phyloP scores from a whole-genome alignment of 2,113 vertebrate species.

The Paedocypris sp. region DNA sequence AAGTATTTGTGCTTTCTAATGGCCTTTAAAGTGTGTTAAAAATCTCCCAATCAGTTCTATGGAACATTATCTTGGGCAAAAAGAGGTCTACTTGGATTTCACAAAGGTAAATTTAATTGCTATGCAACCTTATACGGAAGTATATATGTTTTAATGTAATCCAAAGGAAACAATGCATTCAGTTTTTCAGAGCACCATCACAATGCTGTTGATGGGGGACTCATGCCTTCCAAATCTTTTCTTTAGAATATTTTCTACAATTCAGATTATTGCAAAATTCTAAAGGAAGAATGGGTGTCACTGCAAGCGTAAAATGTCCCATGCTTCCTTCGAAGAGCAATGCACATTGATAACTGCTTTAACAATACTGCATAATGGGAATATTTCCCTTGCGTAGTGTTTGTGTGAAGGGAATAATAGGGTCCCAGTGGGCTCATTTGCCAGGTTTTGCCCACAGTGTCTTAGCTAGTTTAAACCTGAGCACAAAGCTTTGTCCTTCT shows the following conservation, averaged over 20 bases:
- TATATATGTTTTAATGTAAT: too few relatives aligned
- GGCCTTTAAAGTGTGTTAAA: not conserved
- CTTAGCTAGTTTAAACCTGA: slow-evolving; percentile 4
- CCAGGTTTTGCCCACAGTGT: slow-evolving; percentile 8
- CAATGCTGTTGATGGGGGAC: too few relatives aligned
- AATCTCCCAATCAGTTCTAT: not conserved
- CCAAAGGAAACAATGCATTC: too few relatives aligned
- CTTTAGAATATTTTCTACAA: not conserved
- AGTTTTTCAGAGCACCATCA: too few relatives aligned
- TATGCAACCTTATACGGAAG: too few relatives aligned
- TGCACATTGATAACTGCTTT: slow-evolving; percentile 9
- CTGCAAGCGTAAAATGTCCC: slow-evolving; percentile 2
- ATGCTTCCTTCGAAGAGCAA: not conserved
- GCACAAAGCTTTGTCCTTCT: not conserved
- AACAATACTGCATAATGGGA: slow-evolving; percentile 8
- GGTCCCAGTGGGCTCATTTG: slow-evolving; percentile 25
- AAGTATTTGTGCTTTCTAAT: slow-evolving; percentile 14
- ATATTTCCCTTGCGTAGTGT: not conserved
- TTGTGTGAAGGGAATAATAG: slow-evolving; percentile 19
- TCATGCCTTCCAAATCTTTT: too few relatives aligned
- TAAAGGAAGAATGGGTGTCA: not conserved
- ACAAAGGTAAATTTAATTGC: not conserved
- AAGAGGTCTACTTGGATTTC: not conserved
- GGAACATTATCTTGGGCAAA: not conserved
- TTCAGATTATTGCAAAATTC: not conserved